Evolutionary conservation across 2,113 vertebrate genomes (phyloP), one percentile per base, ranked within the genome.

Genomic region (Climacteris rufus): DNA sequence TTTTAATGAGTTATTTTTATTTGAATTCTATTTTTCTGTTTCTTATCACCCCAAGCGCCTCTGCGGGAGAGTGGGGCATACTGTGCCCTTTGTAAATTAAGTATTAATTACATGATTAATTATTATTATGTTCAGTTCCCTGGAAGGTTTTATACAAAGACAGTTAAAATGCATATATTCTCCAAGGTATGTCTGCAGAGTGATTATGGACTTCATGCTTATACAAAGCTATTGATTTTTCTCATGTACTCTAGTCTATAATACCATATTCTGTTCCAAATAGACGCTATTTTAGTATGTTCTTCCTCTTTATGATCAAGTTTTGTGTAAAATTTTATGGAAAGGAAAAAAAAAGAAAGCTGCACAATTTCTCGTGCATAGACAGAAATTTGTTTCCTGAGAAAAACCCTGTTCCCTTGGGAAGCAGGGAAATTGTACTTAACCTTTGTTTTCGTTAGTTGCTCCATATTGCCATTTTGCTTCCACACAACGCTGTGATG

Each of bases 91-190:
- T 95, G 93, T 96, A 97, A 97, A 96, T 95, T 93, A 96, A 95
- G 84, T 95, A 95, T 93, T 97, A 97, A 96, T 97, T 97, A 79
- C 68, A 94, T 87, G 40, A 96, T 96, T 97, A 97, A 96, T 97
- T 97, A 91, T 95, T 93, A 86, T 96, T 88, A 90, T 87, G 63
- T 83, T 92, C 78, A 47, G 63, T 83, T 96, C 89, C 94, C 94
- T 77, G 71, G 80, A 84, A 91, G 81, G 60, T 83, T 83, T 96
- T 81, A 64, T 64, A 72, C 78, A 93, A 92, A 96, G 90, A 78
- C 77, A 88, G 78, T 95, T 92, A 91, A 96, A 96, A 96, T 68
- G 71, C 90, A 90, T 65, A 74, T 91, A 95, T 90, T 94, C 97
- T 97, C 96, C 25, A 89, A 87, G 84, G 94, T 82, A 89, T 13